A percentile compares a stretch with the other conserved stretches of the same genome.
Evolutionary conservation across 2,797 vertebrate species (phyloP).

Genomic region (Aldrovandia affinis): DNA sequence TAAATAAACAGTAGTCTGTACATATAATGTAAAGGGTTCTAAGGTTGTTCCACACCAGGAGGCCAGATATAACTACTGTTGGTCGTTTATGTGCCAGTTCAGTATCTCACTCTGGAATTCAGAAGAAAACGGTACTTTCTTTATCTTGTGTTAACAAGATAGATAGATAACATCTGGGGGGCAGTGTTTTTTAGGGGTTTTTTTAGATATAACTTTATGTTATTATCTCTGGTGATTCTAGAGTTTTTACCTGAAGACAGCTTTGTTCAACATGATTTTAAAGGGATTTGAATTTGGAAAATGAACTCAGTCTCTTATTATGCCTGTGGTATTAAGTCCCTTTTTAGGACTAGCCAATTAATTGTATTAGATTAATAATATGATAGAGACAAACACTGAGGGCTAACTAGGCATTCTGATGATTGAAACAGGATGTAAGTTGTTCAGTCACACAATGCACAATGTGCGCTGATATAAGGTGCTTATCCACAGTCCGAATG

Average conservation of each 20-base stretch:
- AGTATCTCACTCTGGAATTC: slow-evolving; percentile 30
- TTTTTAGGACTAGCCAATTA: not conserved
- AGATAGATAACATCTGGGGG: not conserved
- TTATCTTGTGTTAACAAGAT: slow-evolving; percentile 23
- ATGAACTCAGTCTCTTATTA: not conserved
- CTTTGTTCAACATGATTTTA: slow-evolving; percentile 27
- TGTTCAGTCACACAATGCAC: not conserved
- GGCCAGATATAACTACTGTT: slow-evolving; percentile 18
- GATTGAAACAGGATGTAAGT: not conserved
- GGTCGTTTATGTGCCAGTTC: slow-evolving; percentile 29
- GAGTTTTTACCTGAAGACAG: not conserved
- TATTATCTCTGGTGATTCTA: slow-evolving; percentile 16
- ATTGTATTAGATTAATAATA: slow-evolving; percentile 8
- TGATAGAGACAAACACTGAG: not conserved
- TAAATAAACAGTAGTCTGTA: not conserved
- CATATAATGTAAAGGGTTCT: slow-evolving; percentile 19
- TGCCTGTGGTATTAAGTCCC: not conserved
- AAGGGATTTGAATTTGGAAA: slow-evolving; percentile 34
- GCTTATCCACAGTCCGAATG: not conserved
- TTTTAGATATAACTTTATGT: not conserved
- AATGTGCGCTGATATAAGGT: not conserved
- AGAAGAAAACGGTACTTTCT: slow-evolving; percentile 33
- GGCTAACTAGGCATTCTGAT: not conserved
- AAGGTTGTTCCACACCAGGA: not conserved
- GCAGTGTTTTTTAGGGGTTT: not conserved